Percentiles rank a stretch among this genome's conserved stretches.
phyloP scores from a whole-genome alignment of 2,888 invertebrate genomes.

The Dermolepida albohirtum region DNA sequence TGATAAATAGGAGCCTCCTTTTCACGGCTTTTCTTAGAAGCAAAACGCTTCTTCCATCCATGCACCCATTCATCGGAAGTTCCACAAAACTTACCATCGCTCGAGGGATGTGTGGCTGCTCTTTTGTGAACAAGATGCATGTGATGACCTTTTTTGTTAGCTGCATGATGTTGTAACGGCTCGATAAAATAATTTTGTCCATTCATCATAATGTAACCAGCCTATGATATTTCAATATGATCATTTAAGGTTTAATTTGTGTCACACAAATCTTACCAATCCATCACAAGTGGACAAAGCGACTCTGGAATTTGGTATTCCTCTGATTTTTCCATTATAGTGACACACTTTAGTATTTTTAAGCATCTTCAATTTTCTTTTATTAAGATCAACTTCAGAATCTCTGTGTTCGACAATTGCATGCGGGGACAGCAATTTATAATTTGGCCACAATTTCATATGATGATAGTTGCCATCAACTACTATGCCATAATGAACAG shows the following conservation, averaged over 20 bases:
- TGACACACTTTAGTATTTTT: conserved; percentile 63
- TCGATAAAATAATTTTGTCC: conserved; percentile 71
- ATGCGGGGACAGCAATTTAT: conserved; percentile 66
- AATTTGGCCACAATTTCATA: conserved; percentile 67
- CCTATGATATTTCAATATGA: conserved; percentile 59
- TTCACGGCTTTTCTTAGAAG: conserved; percentile 40
- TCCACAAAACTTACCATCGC: conserved; percentile 49
- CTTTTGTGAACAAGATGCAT: conserved; percentile 69
- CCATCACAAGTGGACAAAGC: conserved; percentile 69
- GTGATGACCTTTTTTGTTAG: conserved; percentile 66
- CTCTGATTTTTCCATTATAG: conserved; percentile 67
- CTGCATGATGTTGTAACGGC: conserved; percentile 67
- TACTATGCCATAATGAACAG: conserved; percentile 59
- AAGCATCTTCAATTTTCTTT: conserved; percentile 54
- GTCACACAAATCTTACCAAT: conserved; percentile 54
- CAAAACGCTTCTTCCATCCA: conserved; percentile 61
- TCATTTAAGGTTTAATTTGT: background rate
- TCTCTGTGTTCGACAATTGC: conserved; percentile 58
- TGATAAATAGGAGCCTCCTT: conserved; percentile 48
- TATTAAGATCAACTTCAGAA: conserved; percentile 54
- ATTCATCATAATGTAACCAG: conserved; percentile 68
- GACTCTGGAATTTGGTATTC: conserved; percentile 63
- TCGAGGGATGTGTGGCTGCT: conserved; percentile 47
- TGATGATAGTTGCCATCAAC: conserved; percentile 58
- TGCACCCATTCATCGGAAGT: conserved; percentile 60